phyloP scores from a whole-genome alignment of 2,113 vertebrate species.

The Hassar affinis region DNA sequence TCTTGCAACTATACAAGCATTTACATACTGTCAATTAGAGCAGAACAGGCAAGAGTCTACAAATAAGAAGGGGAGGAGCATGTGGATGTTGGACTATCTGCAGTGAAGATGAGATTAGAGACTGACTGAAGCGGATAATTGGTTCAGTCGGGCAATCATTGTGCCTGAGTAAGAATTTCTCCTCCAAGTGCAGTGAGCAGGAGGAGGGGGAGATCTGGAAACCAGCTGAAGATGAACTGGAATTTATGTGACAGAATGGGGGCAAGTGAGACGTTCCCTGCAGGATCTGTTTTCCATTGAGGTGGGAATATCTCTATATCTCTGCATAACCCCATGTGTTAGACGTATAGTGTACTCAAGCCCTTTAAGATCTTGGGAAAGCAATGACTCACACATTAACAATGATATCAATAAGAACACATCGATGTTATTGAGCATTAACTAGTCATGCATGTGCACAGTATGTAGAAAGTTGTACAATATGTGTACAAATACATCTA shows the following conservation, averaged over 20 bases:
- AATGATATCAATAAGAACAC: conserved; percentile 1
- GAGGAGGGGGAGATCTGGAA: conserved; percentile 39
- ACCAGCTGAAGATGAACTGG: conserved; percentile 42
- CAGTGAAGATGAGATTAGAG: conserved; percentile 32
- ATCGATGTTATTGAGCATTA: background rate
- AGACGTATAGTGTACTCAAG: background rate
- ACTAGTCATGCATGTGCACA: background rate
- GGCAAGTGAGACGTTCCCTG: conserved; percentile 45
- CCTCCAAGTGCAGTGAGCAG: conserved; percentile 23
- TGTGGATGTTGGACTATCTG: conserved; percentile 8
- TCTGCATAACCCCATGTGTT: conserved; percentile 1
- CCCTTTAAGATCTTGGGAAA: conserved; percentile 13
- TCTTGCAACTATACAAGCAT: conserved; percentile 41
- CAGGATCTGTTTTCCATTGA: conserved; percentile 31
- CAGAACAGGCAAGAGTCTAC: conserved; percentile 43
- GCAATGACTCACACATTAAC: background rate
- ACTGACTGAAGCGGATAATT: conserved; percentile 40
- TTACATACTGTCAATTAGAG: conserved; percentile 38
- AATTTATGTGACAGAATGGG: conserved; percentile 54
- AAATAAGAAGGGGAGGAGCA: conserved; percentile 18
- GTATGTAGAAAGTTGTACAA: background rate
- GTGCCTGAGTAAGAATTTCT: conserved; percentile 42
- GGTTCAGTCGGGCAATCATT: conserved; percentile 50
- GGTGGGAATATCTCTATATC: conserved; percentile 15
- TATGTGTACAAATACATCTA: background rate